A percentile compares a stretch with the other conserved stretches of the same genome.
Conservation (phyloP, 2,113 vertebrate species). For the Chelonoidis abingdonii region DNA sequence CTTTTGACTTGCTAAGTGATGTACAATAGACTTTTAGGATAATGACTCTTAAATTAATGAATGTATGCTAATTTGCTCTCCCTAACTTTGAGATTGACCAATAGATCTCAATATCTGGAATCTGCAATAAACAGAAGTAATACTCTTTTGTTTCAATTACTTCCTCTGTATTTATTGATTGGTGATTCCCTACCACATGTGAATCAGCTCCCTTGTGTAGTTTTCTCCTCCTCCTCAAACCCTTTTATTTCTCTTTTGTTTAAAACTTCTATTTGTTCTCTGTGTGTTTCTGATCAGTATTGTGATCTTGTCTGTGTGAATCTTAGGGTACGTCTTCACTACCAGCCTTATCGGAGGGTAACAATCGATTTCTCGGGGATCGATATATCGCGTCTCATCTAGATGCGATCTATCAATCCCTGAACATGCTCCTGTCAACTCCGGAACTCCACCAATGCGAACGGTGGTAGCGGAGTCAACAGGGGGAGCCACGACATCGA, state of each 20-base stretch:
- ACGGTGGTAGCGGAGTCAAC: too few relatives aligned
- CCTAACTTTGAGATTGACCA: background rate
- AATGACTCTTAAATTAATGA: background rate
- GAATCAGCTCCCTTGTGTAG: background rate
- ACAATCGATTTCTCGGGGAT: too few relatives aligned
- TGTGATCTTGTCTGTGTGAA: background rate
- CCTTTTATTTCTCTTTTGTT: background rate
- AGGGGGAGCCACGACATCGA: too few relatives aligned
- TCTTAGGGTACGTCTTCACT: accelerated
- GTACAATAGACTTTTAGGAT: background rate
- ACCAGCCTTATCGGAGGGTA: too few relatives aligned
- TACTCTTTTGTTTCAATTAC: background rate
- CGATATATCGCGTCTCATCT: too few relatives aligned
- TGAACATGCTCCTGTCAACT: too few relatives aligned
- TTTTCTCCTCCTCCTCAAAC: background rate
- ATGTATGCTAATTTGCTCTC: background rate
- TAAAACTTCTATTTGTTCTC: background rate
- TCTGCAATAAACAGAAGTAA: background rate
- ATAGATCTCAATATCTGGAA: background rate
- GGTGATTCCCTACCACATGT: background rate
- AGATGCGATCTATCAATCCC: too few relatives aligned
- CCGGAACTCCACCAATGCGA: too few relatives aligned
- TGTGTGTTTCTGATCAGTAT: background rate
- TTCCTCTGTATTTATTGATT: background rate
- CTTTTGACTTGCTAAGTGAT: background rate